A percentile compares a stretch with the other conserved stretches of the same genome.
These are phyloP conservation scores for Alces alces DNA, from an alignment of 2,113 vertebrate species.

Conservation along the genomic window DNA sequence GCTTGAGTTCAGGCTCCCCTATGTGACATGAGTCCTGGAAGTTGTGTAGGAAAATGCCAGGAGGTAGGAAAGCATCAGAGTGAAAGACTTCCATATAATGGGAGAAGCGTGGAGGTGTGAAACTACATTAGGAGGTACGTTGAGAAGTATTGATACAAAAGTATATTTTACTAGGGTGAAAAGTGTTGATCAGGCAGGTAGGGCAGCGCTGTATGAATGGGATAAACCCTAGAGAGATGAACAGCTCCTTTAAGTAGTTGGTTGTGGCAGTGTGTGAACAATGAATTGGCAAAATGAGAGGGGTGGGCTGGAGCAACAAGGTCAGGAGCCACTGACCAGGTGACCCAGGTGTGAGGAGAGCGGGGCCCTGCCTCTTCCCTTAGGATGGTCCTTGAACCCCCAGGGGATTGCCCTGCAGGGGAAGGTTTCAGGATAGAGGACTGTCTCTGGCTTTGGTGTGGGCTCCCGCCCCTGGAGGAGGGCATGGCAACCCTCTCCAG, in stretches of 20 bases:
- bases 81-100: not conserved
- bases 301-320: not conserved
- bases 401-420: rapidly evolving
- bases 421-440: not conserved
- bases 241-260: not conserved
- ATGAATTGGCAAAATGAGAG: not conserved
- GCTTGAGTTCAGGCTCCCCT: not conserved
- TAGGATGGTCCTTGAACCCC: not conserved
- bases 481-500: not conserved
- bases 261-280: not conserved
- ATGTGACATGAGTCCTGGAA: not conserved
- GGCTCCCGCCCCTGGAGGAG: not conserved
- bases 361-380: rapidly evolving
- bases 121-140: not conserved
- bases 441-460: too few relatives aligned
- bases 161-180: not conserved
- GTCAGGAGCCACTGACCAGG: not conserved
- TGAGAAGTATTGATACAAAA: not conserved
- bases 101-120: not conserved
- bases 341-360: not conserved
- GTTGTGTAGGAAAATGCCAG: not conserved
- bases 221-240: not conserved
- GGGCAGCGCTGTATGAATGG: rapidly evolving
- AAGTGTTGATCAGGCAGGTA: not conserved
- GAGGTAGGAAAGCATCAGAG: too few relatives aligned